Percentiles rank a stretch among this genome's conserved stretches.
Conservation (phyloP, 2,888 invertebrate genomes). For the Phortica okadai region DNA sequence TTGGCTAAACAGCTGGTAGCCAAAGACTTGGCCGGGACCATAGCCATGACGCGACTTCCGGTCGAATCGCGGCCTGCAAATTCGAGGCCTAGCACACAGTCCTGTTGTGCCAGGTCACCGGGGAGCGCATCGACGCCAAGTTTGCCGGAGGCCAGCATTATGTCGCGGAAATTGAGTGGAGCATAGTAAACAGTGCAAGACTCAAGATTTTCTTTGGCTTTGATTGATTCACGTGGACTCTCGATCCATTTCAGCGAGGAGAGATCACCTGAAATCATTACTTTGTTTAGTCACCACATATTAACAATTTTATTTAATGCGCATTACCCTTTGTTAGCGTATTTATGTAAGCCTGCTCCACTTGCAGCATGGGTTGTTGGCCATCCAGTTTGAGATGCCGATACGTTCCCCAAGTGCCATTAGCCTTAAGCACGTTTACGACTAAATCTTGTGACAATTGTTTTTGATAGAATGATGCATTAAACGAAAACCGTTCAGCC, state of each 20-base stretch:
- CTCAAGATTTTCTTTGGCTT: slow-evolving; percentile 78
- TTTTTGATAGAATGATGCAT: slow-evolving; percentile 78
- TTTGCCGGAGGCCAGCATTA: slow-evolving; percentile 98
- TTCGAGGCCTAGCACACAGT: slow-evolving; percentile 96
- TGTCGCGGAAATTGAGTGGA: slow-evolving; percentile 97
- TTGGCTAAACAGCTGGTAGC: slow-evolving; percentile 93
- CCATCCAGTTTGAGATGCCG: slow-evolving; percentile 85
- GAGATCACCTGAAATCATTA: slow-evolving; percentile 82
- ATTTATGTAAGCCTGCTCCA: slow-evolving; percentile 97
- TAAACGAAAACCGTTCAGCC: slow-evolving; percentile 79
- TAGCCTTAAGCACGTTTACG: slow-evolving; percentile 86
- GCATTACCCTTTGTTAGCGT: slow-evolving; percentile 85
- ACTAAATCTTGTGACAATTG: slow-evolving; percentile 87
- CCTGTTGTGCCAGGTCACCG: slow-evolving; percentile 88
- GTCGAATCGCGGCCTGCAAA: slow-evolving; percentile 89
- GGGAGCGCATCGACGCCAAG: slow-evolving; percentile 97
- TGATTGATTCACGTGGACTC: slow-evolving; percentile 81
- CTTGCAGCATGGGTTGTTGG: slow-evolving; percentile 77
- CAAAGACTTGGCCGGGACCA: slow-evolving; percentile 91
- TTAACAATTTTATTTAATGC: neutral
- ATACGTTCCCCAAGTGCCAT: slow-evolving; percentile 90
- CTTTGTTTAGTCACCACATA: neutral
- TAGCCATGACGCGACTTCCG: slow-evolving; percentile 93
- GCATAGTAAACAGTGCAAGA: slow-evolving; percentile 94
- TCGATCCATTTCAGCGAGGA: slow-evolving; percentile 96